A percentile compares a stretch with the other conserved stretches of the same genome.
phyloP scores from a whole-genome alignment of 1,140 invertebrate genomes.

The Metopolophium dirhodum region DNA sequence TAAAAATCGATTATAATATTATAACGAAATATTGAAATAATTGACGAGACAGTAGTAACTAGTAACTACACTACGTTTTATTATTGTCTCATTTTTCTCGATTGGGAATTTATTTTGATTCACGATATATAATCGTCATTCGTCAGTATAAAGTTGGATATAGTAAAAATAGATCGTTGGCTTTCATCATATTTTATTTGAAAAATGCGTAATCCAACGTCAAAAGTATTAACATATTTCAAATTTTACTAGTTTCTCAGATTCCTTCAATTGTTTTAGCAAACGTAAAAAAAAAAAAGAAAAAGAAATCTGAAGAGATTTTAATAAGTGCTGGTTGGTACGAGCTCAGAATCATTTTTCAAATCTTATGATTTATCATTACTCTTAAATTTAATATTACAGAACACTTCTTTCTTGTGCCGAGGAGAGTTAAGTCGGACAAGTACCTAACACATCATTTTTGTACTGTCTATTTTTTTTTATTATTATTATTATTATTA shows the following conservation, averaged over 20 bases:
- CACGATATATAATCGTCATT: background rate
- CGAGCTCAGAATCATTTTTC: background rate
- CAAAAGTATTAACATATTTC: background rate
- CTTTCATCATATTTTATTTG: background rate
- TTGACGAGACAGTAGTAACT: background rate
- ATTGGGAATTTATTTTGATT: background rate
- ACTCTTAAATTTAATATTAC: constrained; percentile 13
- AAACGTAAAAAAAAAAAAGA: background rate
- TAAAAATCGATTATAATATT: background rate
- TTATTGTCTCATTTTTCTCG: background rate
- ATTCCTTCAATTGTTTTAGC: background rate
- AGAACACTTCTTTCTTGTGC: background rate
- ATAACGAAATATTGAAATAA: background rate
- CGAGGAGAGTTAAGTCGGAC: background rate
- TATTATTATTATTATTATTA: background rate
- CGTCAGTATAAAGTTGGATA: background rate
- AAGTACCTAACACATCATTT: background rate
- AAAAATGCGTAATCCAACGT: background rate
- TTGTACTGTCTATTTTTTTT: background rate
- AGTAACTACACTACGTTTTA: background rate
- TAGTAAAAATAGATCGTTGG: background rate
- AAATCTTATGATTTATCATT: background rate
- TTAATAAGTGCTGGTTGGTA: background rate
- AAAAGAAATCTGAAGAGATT: background rate
- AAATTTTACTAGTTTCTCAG: background rate